Base-by-base conservation (phyloP, 2,797 vertebrate species). In the Discoglossus pictus region DNA sequence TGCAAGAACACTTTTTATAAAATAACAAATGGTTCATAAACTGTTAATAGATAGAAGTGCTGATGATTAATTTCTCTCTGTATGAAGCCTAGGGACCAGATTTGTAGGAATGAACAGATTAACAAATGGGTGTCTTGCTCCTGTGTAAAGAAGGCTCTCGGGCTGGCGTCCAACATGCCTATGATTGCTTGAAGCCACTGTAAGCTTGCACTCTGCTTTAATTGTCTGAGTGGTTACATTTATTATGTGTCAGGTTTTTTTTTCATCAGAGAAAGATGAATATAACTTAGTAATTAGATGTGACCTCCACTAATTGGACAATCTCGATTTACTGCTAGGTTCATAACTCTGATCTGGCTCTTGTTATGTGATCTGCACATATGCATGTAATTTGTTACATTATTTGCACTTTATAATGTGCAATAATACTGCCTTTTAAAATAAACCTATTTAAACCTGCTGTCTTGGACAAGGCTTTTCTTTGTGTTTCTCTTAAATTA, bases 91-190 rank as follows among this genome's bases (percentile, higher is more conserved):
- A 36, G 12, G 12, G 21, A 61, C 24, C 36, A 2, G 11, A n/a
- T n/a, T n/a, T n/a, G n/a, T n/a, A n/a, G 39, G 13, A 44, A 52
- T 52, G 25, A 43, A 60, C 35, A 51, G 17, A 34, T n/a, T 60
- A 51, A 51, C 56, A 68, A 60, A 68, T 68, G 38, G 11, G 58
- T 16, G 23, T 31, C 46, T 59, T 58, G 63, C 63, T 46, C 52
- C 48, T 3, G 21, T 16, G 21, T 56, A 67, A 60, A 23, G 25
- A 36, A 20, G 38, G 17, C 54, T 50, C 25, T 42, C n/a, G 17
- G 47, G 39, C 44, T 50, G 24, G 9, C 6, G 7, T 61, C 65
- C 46, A 61, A 52, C 9, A 1, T 21, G 42, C 44, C n/a, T 39
- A 48, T 12, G 44, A 38, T 51, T 68, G 5, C 21, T 10, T 31